These are phyloP conservation scores for Cossypha caffra DNA, from an alignment of 2,797 vertebrate genomes.

Conservation along the genomic window DNA sequence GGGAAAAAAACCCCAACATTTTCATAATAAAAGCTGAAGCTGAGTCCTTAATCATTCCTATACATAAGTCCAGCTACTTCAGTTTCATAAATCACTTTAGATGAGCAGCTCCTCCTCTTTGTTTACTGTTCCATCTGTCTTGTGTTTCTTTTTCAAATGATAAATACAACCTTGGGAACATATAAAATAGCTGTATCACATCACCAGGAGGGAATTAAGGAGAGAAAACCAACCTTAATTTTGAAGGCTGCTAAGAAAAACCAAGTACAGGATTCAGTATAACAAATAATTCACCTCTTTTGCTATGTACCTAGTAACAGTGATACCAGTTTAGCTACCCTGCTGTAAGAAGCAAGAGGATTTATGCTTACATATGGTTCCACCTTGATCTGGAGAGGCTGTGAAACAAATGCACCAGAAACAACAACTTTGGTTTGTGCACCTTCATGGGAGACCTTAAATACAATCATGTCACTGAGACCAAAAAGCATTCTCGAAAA, in stretches of 20 bases:
- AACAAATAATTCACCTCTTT: not conserved
- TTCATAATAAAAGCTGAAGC: not conserved
- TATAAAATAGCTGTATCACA: not conserved
- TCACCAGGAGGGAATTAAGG: not conserved
- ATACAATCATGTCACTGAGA: not conserved
- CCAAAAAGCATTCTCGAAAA: not conserved
- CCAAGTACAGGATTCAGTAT: not conserved
- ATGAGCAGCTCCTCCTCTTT: not conserved
- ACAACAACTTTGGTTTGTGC: not conserved
- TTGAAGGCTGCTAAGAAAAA: not conserved
- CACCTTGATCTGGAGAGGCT: not conserved
- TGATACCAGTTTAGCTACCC: not conserved
- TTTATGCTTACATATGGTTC: not conserved
- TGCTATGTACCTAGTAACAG: not conserved
- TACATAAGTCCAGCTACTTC: not conserved
- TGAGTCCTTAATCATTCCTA: not conserved
- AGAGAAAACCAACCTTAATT: not conserved
- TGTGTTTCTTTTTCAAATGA: not conserved
- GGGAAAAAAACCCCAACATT: fast-evolving
- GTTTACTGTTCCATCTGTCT: not conserved
- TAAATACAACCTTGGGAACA: not conserved
- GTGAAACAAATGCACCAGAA: not conserved
- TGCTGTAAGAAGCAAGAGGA: not conserved
- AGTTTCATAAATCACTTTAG: not conserved
- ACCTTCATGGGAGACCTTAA: not conserved